Conservation (phyloP, 2,797 vertebrate species). For the Gila robusta region DNA sequence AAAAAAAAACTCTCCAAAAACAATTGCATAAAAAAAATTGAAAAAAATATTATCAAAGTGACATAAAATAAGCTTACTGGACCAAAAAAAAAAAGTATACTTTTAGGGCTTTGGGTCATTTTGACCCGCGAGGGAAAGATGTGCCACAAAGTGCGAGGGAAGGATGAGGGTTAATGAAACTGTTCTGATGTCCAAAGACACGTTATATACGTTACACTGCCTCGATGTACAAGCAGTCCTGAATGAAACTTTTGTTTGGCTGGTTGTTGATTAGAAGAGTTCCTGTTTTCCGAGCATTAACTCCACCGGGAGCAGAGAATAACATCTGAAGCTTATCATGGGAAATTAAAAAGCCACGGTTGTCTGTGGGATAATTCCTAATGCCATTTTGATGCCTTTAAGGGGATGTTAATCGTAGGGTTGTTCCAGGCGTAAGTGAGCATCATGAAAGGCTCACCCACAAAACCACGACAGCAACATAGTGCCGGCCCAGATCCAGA, state of each 20-base stretch:
- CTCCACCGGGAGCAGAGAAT: slow-evolving; percentile 15
- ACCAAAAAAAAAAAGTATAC: too few relatives aligned
- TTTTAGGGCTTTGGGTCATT: too few relatives aligned
- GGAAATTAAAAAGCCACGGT: slow-evolving; percentile 57
- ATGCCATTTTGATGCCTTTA: background rate
- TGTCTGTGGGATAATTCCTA: slow-evolving; percentile 12
- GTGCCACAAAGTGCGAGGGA: too few relatives aligned
- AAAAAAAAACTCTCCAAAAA: too few relatives aligned
- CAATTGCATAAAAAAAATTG: too few relatives aligned
- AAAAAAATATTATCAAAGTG: too few relatives aligned
- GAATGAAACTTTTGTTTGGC: slow-evolving; percentile 10
- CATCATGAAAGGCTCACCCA: too few relatives aligned
- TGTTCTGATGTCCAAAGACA: background rate
- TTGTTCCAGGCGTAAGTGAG: too few relatives aligned
- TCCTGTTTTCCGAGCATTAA: background rate
- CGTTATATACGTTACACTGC: background rate
- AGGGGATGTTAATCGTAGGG: background rate
- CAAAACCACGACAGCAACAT: background rate
- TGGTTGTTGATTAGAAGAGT: slow-evolving; percentile 15
- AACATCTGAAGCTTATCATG: slow-evolving; percentile 52
- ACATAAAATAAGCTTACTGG: too few relatives aligned
- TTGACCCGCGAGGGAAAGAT: too few relatives aligned
- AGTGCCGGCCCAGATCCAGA: too few relatives aligned
- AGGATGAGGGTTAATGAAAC: background rate
- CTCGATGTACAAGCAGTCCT: background rate